Evolutionary conservation across 2,888 invertebrate species (phyloP), one percentile per base, ranked within the genome.

Genomic region (Hemithea aestivaria): DNA sequence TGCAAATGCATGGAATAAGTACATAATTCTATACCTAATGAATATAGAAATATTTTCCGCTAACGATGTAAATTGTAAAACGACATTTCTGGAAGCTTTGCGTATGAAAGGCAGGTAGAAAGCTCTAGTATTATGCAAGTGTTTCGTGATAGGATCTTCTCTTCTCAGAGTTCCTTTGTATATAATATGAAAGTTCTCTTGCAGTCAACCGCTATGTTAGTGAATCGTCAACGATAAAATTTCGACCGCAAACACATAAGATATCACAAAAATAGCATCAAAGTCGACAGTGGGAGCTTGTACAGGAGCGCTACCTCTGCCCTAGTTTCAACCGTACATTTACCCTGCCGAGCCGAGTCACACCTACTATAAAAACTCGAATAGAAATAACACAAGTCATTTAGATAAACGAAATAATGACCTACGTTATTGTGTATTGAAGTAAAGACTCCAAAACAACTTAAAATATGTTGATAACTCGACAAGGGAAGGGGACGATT

Each of bases 191-290:
- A 39, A 39, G 41, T 35, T 40, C 38, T 44, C 48, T 41, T 64
- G 66, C 58, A 65, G 66, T 73, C 65, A 53, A 63, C 66, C 66
- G 55, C n/a, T n/a, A n/a, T n/a, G n/a, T 63, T 65, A 66, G 56
- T 55, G 62, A 64, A 64, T 62, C 58, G 56, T 61, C 53, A 53
- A 59, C 63, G 65, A 73, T 74, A 72, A 73, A 74, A 73, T 66
- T 58, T 53, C 57, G 62, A 73, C 81, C 77, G 68, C 75, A 74
- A 66, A 68, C 75, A 67, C 64, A 65, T 66, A 68, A 69, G 64
- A 59, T 64, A 65, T 74, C 69, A 74, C 74, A 66, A 73, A 80
- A 81, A 81, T 84, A 82, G 73, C 75, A 73, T 75, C 74, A 72
- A 75, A 73, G 71, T 61, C 65, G 64, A 66, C 67, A 62, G 62